Evolutionary conservation across 1,140 invertebrate genomes (phyloP).

Genomic region (Alviniconcha marisindica): DNA sequence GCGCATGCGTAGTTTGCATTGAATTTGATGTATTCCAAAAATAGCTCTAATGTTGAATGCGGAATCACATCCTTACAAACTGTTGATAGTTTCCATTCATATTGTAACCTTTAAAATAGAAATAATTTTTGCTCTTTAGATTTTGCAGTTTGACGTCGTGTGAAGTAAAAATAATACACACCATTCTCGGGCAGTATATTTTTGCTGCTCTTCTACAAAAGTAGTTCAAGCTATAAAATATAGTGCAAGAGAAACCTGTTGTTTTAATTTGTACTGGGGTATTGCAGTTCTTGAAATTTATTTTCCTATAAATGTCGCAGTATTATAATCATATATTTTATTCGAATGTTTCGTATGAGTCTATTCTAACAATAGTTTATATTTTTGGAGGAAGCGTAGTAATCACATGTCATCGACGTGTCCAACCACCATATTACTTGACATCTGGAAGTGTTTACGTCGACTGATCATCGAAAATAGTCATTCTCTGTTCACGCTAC

Average conservation of each 20-base stretch:
- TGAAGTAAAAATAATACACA: too few relatives aligned
- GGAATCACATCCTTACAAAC: too few relatives aligned
- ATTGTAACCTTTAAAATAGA: too few relatives aligned
- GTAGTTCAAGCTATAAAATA: background rate
- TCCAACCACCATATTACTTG: constrained; percentile 32
- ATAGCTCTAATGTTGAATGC: background rate
- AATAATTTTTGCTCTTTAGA: too few relatives aligned
- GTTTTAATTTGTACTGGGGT: too few relatives aligned
- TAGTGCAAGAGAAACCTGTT: background rate
- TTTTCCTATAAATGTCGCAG: too few relatives aligned
- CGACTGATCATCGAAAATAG: background rate
- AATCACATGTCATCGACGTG: constrained; percentile 17
- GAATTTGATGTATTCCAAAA: constrained; percentile 20
- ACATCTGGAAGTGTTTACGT: constrained; percentile 35
- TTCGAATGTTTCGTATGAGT: too few relatives aligned
- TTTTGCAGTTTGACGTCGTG: too few relatives aligned
- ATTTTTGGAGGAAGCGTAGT: background rate
- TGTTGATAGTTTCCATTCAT: too few relatives aligned
- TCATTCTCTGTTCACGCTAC: background rate
- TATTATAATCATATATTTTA: too few relatives aligned
- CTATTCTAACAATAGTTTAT: too few relatives aligned
- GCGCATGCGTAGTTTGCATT: constrained; percentile 26
- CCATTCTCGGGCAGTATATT: background rate
- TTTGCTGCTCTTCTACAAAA: constrained; percentile 2
- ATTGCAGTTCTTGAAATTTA: too few relatives aligned